These are phyloP conservation scores for Junonia oenone DNA, from an alignment of 2,888 invertebrate species.

Conservation along the genomic window DNA sequence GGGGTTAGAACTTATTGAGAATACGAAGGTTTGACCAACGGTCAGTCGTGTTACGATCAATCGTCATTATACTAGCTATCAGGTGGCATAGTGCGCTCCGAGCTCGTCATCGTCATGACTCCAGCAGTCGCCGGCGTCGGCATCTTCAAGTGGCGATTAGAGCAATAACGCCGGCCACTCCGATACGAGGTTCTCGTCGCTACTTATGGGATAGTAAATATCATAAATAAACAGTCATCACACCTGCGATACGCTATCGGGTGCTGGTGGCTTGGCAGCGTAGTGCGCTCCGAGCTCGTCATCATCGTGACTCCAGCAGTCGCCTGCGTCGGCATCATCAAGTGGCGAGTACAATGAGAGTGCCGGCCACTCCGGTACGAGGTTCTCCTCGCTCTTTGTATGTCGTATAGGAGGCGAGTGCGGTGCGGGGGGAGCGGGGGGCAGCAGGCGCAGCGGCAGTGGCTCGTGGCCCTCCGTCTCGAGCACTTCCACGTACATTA, in stretches of 20 bases:
- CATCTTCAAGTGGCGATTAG: slow-evolving; percentile 59
- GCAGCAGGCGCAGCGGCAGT: slow-evolving; percentile 93
- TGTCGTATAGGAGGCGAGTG: slow-evolving; percentile 86
- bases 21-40: no score
- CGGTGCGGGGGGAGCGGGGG: slow-evolving; percentile 86
- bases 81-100: slow-evolving; percentile 48
- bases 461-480: slow-evolving; percentile 88
- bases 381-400: slow-evolving; percentile 96
- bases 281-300: slow-evolving; percentile 86
- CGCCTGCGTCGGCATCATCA: slow-evolving; percentile 75
- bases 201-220: slow-evolving; percentile 47
- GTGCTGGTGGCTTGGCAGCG: slow-evolving; percentile 55
- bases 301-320: slow-evolving; percentile 97
- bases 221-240: background rate
- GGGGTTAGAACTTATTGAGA: no score
- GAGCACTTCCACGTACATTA: slow-evolving; percentile 97
- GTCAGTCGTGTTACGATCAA: no score
- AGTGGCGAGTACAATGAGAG: slow-evolving; percentile 61
- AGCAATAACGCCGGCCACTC: slow-evolving; percentile 76
- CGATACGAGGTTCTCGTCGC: slow-evolving; percentile 91
- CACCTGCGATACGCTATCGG: slow-evolving; percentile 89
- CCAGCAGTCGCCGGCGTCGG: slow-evolving; percentile 87
- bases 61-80: background rate
- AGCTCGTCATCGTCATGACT: slow-evolving; percentile 98
- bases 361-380: slow-evolving; percentile 80